Evolutionary conservation across 2,113 vertebrate species (phyloP), one percentile per base, ranked within the genome.

Genomic region (Argyrosomus japonicus): DNA sequence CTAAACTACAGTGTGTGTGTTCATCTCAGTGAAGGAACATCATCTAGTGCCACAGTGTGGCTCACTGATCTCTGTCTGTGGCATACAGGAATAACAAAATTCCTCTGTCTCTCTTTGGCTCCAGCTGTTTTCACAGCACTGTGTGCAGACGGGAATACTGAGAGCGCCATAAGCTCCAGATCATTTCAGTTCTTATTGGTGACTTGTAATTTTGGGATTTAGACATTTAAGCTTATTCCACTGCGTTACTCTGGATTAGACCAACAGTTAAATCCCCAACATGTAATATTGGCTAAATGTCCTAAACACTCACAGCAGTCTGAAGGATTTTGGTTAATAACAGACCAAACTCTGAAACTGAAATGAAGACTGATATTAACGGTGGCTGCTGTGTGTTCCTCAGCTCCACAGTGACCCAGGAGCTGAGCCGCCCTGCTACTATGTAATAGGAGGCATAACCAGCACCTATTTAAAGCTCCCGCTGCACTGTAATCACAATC

Each of bases 401-500:
- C 45, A 47, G 82, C 60, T 86, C 62, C 61, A 45, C 32, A 72
- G 19, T 71, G 79, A 85, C 82, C 75, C 54, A 61, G 67, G 45
- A 68, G 60, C 73, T 56, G 43, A 71, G 58, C 68, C n/a, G 43
- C 70, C 25, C 40, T 57, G 79, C 53, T 23, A 18, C 70, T 80
- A 36, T 73, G 68, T 81, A 88, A 77, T 32, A 63, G 67, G 78
- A 58, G 56, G 36, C 80, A 63, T 82, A 87, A 81, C 72, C 81
- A 77, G 77, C 82, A 82, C 77, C 85, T 89, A 83, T 88, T 79
- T 82, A 89, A 82, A 90, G 90, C 86, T 74, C 69, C 70, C 25
- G 19, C 77, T 69, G 67, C 76, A 48, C 88, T 84, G 76, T 77
- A 87, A 89, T 93, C 88, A 90, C 89, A 83, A 88, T 84, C 90